Conservation (phyloP, 2,888 invertebrate genomes). For the Troides helena region DNA sequence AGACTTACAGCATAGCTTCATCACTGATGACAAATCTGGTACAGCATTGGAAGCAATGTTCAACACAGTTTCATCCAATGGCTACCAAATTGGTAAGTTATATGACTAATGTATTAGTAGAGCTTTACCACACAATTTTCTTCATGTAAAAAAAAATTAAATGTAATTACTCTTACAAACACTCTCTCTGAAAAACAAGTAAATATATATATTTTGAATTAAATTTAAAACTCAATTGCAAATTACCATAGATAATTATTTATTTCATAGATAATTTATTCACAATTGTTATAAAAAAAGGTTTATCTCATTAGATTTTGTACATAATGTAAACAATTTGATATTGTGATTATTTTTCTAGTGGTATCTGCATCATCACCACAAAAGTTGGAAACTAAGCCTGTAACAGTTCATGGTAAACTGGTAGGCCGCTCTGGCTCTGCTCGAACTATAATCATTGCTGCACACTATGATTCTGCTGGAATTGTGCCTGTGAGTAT, state of each 20-base stretch:
- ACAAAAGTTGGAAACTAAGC: conserved; percentile 87
- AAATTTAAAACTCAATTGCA: too few relatives aligned
- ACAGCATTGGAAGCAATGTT: conserved; percentile 92
- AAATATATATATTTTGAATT: too few relatives aligned
- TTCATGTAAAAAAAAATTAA: too few relatives aligned
- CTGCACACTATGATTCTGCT: conserved; percentile 96
- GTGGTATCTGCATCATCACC: conserved; percentile 88
- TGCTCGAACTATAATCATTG: conserved; percentile 92
- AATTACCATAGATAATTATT: too few relatives aligned
- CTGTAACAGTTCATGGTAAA: conserved; percentile 93
- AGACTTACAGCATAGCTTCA: conserved; percentile 85
- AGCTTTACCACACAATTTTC: too few relatives aligned
- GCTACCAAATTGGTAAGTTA: conserved; percentile 88
- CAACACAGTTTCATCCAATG: conserved; percentile 94
- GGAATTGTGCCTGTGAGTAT: conserved; percentile 91
- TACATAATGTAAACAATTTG: too few relatives aligned
- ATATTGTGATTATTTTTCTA: conserved; percentile 34
- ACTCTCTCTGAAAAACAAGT: too few relatives aligned
- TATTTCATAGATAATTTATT: neutral
- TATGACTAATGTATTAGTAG: too few relatives aligned
- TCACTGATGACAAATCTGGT: conserved; percentile 84
- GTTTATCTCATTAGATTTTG: too few relatives aligned
- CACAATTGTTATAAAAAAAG: neutral
- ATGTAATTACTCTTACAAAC: too few relatives aligned
- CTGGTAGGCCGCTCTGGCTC: conserved; percentile 86